Conservation (phyloP, 2,113 vertebrate genomes). For the Meleagris gallopavo region DNA sequence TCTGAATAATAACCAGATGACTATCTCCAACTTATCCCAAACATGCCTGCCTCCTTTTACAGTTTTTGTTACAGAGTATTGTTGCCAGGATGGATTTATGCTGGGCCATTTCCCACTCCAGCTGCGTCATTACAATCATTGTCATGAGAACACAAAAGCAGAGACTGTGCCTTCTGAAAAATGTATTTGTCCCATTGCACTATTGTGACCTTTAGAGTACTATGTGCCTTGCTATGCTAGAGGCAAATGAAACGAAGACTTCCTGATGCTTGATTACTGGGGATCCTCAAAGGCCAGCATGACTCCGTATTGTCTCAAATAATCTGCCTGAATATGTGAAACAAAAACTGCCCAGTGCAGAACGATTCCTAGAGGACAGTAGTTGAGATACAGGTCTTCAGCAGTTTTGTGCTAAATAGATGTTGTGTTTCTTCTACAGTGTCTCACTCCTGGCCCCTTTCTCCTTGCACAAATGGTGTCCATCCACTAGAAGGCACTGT, state of each 20-base stretch:
- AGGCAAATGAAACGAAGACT: slow-evolving; percentile 1
- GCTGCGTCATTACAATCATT: slow-evolving; percentile 67
- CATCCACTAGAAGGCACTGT: slow-evolving; percentile 57
- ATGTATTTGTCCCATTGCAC: slow-evolving; percentile 36
- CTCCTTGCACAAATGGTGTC: not conserved
- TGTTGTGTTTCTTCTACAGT: rapidly evolving
- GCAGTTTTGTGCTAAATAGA: not conserved
- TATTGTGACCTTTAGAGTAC: slow-evolving; percentile 15
- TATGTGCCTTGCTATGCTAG: not conserved
- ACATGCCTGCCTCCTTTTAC: slow-evolving; percentile 61
- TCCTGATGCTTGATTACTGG: slow-evolving; percentile 44
- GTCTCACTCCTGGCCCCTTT: not conserved
- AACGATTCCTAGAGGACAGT: not conserved
- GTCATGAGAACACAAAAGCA: slow-evolving; percentile 71
- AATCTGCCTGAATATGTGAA: not conserved
- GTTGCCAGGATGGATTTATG: slow-evolving; percentile 71
- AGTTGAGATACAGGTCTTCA: not conserved
- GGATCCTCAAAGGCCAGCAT: not conserved
- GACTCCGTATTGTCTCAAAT: not conserved
- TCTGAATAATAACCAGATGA: slow-evolving; percentile 59
- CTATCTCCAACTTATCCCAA: slow-evolving; percentile 60
- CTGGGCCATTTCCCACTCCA: slow-evolving; percentile 72
- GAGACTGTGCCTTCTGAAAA: slow-evolving; percentile 35
- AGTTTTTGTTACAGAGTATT: slow-evolving; percentile 55
- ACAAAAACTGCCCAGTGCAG: not conserved